Evolutionary conservation across 2,797 vertebrate species (phyloP).

Genomic region (Anniella stebbinsi): DNA sequence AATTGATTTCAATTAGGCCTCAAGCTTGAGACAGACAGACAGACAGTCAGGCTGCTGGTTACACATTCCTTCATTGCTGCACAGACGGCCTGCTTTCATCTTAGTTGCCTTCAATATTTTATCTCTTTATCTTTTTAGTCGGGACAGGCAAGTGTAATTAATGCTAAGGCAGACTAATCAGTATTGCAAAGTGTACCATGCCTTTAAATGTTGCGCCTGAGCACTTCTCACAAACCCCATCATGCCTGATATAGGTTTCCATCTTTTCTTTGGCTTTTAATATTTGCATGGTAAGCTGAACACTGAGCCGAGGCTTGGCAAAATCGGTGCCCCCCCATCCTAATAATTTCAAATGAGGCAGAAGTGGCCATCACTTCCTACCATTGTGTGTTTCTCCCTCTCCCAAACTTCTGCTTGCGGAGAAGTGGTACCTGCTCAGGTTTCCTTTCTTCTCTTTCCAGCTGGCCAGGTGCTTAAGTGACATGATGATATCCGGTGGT

Average conservation of each 20-base stretch:
- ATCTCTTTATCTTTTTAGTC: slow-evolving; percentile 17
- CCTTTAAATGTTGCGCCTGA: not conserved
- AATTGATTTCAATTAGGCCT: slow-evolving; percentile 24
- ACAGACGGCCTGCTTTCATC: slow-evolving; percentile 22
- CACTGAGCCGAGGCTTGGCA: slow-evolving; percentile 8
- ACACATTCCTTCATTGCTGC: not conserved
- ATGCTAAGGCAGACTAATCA: slow-evolving; percentile 11
- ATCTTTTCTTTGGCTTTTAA: not conserved
- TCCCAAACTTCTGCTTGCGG: not conserved
- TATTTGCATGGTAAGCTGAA: not conserved
- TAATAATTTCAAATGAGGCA: not conserved
- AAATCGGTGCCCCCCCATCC: slow-evolving; percentile 12
- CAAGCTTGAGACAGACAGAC: slow-evolving; percentile 14
- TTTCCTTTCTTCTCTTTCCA: too few relatives aligned
- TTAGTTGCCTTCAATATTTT: slow-evolving; percentile 18
- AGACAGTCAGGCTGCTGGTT: slow-evolving; percentile 30
- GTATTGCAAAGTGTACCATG: not conserved
- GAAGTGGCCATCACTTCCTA: not conserved
- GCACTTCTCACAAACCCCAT: slow-evolving; percentile 8
- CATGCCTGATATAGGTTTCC: not conserved
- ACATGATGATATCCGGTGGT: too few relatives aligned
- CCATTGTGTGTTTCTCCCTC: not conserved
- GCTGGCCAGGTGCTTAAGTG: too few relatives aligned
- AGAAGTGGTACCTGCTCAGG: not conserved
- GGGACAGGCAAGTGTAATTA: slow-evolving; percentile 18